Base-by-base conservation (phyloP, 2,113 vertebrate species). In the Gobius niger region DNA sequence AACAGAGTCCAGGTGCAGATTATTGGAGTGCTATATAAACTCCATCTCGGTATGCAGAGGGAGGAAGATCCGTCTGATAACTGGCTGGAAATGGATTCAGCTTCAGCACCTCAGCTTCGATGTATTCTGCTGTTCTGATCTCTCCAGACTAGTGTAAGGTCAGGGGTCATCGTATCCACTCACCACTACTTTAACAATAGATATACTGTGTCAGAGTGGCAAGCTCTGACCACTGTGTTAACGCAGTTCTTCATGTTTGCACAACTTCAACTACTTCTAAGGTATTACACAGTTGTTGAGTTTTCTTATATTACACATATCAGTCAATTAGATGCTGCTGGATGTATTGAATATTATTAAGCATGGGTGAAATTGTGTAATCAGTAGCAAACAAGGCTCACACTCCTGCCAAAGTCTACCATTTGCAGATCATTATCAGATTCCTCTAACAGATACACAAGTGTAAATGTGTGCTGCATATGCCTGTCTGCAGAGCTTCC, bases 1-100 rank as follows among this genome's bases (percentile, higher is more conserved):
- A 90, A 87, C 82, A 85, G 70, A 77, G 85, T 83, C 89, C 89
- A 90, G 87, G 91, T 92, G 91, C 87, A 87, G 77, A 84, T 90
- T 81, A 82, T 83, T 85, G 85, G 74, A 47, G 61, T 73, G 80
- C 81, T 50, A 74, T 82, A 74, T 82, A 86, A 91, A 83, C 72
- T 68, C 67, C 59, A 75, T 88, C 86, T 90, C 90, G 89, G 89
- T 83, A 91, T 92, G 91, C 88, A 89, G 84, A 90, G 78, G 80
- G 86, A 84, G 72, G 80, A 73, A 83, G 87, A 90, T 90, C 77
- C 70, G 80, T 84, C 72, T 67, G 88, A 88, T 90, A 90, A 77
- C 81, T 79, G 77, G 74, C 68, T 76, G 79, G 14, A 80, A 76
- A 71, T 81, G 81, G 40, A 85, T 85, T 85, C 72, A 52, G 72